Base-by-base conservation (phyloP, 2,888 invertebrate genomes). In the Pachydiplax longipennis region DNA sequence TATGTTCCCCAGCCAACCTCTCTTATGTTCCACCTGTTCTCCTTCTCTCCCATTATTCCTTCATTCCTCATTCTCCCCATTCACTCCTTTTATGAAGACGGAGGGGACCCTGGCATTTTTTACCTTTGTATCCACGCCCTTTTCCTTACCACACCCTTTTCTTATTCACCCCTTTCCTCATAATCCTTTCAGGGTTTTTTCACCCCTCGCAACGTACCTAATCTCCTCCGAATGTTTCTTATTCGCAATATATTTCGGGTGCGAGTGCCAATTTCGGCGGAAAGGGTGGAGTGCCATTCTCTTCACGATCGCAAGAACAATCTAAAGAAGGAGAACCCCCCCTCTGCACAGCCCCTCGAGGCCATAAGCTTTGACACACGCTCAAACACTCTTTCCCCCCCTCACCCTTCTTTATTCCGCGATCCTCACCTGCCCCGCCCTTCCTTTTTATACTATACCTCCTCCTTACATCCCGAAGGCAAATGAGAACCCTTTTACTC, bases 331-430 rank as follows among this genome's bases (percentile, higher is more conserved):
- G 35, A 83, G 58, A 18, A 22, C 15, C 31, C 82, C n/a, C 37
- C 13, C 53, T n/a, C 53, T 25, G 25, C 48, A 44, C 48, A 15
- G 2, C 58, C 83, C 83, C 83, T 31, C 10, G 83, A 83, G 83
- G 83, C 83, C 83, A 25, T 83, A 83, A 83, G 83, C 83, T 83
- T 83, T 83, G 83, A 83, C 83, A 58, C 83, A 83, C 83, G 83
- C 83, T 35, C 83, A 82, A 82, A 82, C 82, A 58, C 83, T 35
- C 83, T 35, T 44, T 37, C 81, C 15, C 31, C 58, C 35, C 35
- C 53, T 15, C 37, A 12, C 81, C 81, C 37, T 13, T 22, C 40
- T 18, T 37, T 37, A 13, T 18, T 31, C 81, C 81, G 31, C 31
- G 31, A 25, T 18, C 35, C 80, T 65, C 65, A 65, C 65, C 65